A percentile compares a stretch with the other conserved stretches of the same genome.
Evolutionary conservation across 2,113 vertebrate species (phyloP).

Genomic region (Elgaria multicarinata): DNA sequence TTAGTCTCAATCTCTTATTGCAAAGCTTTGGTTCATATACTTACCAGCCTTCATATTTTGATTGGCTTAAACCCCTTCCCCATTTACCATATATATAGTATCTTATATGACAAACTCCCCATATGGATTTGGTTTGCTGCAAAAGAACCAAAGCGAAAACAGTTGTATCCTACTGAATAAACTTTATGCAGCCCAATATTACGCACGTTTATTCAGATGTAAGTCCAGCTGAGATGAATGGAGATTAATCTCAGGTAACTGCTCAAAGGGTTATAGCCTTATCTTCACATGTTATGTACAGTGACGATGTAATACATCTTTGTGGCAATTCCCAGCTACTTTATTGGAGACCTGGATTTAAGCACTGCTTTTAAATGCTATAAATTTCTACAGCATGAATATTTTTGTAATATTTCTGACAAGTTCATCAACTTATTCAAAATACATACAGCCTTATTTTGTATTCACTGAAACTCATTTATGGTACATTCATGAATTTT

Average conservation of each 20-base stretch:
- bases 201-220: background rate
- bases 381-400: background rate
- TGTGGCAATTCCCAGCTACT: background rate
- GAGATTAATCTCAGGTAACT: background rate
- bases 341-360: conserved; percentile 8
- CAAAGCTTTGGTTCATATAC: background rate
- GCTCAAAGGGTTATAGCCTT: background rate
- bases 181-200: background rate
- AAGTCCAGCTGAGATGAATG: background rate
- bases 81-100: background rate
- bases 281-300: background rate
- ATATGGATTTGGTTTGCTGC: background rate
- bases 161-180: background rate
- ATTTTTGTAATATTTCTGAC: conserved; percentile 13
- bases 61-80: background rate
- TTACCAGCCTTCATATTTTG: no score
- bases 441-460: conserved; percentile 24
- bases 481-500: conserved; percentile 26
- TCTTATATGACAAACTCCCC: background rate
- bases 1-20: background rate
- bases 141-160: background rate
- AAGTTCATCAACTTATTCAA: conserved; percentile 16
- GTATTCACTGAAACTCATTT: conserved; percentile 34
- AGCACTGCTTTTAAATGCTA: background rate
- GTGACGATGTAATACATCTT: background rate